phyloP scores from a whole-genome alignment of 2,113 vertebrate genomes.

The Haemorhous mexicanus region DNA sequence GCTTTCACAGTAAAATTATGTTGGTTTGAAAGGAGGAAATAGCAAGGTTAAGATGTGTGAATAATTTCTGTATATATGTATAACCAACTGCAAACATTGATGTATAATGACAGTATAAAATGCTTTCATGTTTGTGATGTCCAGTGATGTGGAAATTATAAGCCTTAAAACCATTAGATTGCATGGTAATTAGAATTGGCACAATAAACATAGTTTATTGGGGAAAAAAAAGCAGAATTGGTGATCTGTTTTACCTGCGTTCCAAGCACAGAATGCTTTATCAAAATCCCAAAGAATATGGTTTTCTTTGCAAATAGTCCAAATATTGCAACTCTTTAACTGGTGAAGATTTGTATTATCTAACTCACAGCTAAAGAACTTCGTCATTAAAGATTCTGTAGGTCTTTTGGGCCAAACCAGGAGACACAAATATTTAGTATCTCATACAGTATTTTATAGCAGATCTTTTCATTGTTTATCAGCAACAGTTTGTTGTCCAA shows the following conservation, averaged over 20 bases:
- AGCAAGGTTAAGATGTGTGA: conserved; percentile 85
- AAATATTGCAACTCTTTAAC: not conserved
- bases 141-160: conserved; percentile 89
- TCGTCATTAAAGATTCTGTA: not conserved
- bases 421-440: not conserved
- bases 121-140: conserved; percentile 89
- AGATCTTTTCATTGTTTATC: not conserved
- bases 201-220: conserved; percentile 92
- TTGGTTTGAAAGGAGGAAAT: conserved; percentile 76
- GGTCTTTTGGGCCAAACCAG: not conserved
- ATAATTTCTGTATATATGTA: conserved; percentile 91
- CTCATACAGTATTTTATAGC: not conserved
- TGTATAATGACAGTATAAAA: conserved; percentile 88
- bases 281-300: not conserved
- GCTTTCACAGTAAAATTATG: conserved; percentile 80
- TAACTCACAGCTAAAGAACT: not conserved
- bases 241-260: conserved; percentile 72
- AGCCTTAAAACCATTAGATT: conserved; percentile 90
- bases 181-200: conserved; percentile 91
- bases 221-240: conserved; percentile 75
- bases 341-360: conserved; percentile 20
- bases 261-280: conserved; percentile 47
- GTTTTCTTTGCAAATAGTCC: not conserved
- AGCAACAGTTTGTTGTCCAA: not conserved
- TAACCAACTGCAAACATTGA: conserved; percentile 82